These are phyloP conservation scores for Chalcosyrphus nemorum DNA, from an alignment of 2,888 invertebrate genomes.

Conservation along the genomic window DNA sequence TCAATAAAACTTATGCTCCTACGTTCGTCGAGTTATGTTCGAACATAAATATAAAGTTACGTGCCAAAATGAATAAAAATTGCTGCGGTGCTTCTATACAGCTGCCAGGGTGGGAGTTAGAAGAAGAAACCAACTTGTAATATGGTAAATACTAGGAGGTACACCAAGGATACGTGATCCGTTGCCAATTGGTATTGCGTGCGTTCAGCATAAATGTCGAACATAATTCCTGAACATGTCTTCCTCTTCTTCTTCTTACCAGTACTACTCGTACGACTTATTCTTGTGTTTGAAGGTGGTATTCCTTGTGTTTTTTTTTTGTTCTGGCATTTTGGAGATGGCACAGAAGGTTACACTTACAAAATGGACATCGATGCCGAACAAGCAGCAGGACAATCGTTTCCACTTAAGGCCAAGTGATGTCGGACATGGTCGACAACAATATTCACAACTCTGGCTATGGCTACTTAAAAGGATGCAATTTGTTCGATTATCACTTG, in stretches of 20 bases:
- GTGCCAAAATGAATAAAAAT: conserved; percentile 74
- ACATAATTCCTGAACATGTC: conserved; percentile 59
- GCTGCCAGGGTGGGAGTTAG: neutral
- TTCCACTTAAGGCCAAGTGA: conserved; percentile 72
- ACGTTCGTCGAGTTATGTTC: conserved; percentile 74
- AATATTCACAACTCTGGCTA: conserved; percentile 52
- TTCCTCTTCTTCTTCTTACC: neutral
- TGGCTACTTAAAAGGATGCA: conserved; percentile 56
- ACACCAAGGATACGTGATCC: conserved; percentile 66
- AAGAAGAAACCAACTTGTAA: conserved; percentile 30
- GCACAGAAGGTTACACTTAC: conserved; percentile 24
- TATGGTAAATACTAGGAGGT: conserved; percentile 65
- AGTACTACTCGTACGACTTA: neutral
- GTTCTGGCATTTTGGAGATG: neutral
- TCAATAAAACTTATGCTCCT: conserved; percentile 75
- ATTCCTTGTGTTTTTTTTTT: neutral
- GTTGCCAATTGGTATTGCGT: conserved; percentile 68
- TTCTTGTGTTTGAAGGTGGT: neutral
- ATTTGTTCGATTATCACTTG: conserved; percentile 69
- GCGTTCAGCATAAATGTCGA: conserved; percentile 67
- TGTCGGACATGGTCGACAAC: conserved; percentile 71
- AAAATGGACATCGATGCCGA: conserved; percentile 47
- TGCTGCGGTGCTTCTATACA: conserved; percentile 2
- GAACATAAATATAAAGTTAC: conserved; percentile 75
- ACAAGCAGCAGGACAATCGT: conserved; percentile 61